Base-by-base conservation (phyloP, 2,888 invertebrate species). In the Allacma fusca region DNA sequence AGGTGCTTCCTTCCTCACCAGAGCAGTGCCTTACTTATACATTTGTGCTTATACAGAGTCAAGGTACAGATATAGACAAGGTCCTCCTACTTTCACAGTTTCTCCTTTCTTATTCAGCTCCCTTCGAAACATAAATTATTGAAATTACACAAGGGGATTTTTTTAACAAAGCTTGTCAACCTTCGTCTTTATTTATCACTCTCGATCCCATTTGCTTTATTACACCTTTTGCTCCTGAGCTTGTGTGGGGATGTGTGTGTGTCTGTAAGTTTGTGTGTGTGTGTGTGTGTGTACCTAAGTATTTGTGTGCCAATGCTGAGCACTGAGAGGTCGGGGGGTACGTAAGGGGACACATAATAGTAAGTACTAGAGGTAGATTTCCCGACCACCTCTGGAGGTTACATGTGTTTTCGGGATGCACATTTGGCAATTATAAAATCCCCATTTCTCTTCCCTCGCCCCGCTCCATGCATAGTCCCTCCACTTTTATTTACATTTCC, bases 171-270 rank as follows among this genome's bases (percentile, higher is more conserved):
- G 64, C 65, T 23, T 74, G 74, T 65, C 74, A 74, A 72, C 74
- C 44, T 74, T 44, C 65, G 74, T 74, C 74, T 65, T 74, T 74
- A 74, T 74, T 74, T 74, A 74, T 74, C 74, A 65, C 74, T 64
- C 74, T 74, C 74, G 26, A 74, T 65, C 43, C 74, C 74, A 74
- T 74, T 74, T 65, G 21, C 65, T 65, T 74, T 74, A 74, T 74
- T 74, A 74, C 72, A 59, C 68, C 23, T 64, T 9, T 64, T 64
- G 12, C 64, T 64, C 64, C 24, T 64, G 4, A 24, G 26, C 13
- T 64, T 64, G 2, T 67, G 19, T 5, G 28, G 67, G n/a, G n/a
- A n/a, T n/a, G n/a, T n/a, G n/a, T n/a, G n/a, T n/a, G n/a, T n/a
- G n/a, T n/a, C n/a, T 29, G 9, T 2, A 64, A 23, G 23, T 24